Base-by-base conservation (phyloP, 2,113 vertebrate species). In the Dasypus novemcinctus region DNA sequence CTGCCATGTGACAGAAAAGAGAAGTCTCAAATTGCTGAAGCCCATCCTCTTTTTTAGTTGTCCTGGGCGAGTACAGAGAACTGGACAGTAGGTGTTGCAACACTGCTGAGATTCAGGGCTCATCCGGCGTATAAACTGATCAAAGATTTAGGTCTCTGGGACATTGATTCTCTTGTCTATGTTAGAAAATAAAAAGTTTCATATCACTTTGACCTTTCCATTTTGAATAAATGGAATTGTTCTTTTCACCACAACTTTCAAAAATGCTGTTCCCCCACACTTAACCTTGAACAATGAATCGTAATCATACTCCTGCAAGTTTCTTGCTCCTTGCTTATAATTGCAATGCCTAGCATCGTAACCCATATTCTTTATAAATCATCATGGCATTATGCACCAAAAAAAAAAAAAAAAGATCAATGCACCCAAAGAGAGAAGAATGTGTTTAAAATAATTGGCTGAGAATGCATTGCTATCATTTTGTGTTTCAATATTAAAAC, bases 201-300 rank as follows among this genome's bases (percentile, higher is more conserved):
- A 31, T 71, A 41, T 68, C 41, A 4, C 43, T 33, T 5, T 63
- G 21, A 31, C 17, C n/a, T 88, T 87, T 76, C 18, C 14, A 25
- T 29, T 92, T 81, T 63, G 71, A 83, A 80, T 13, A 94, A 41
- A 71, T 66, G 15, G n/a, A 64, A 38, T 52, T 94, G 12, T 92
- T 93, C 31, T 82, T 54, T 95, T 93, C 31, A 33, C 27, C 2
- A 33, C n/a, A 90, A 57, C 64, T 94, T 95, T 54, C 33, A 84
- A 33, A 81, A 69, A 90, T 66, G 84, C 7, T 75, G 4, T 68
- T 23, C 43, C 18, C 12, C 20, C 7, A 64, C 36, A 46, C 20
- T 86, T 41, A 87, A 7, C 46, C 41, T 72, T 82, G 68, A 78
- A 41, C 15, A 80, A 38, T 23, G 27, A 46, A 69, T 59, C 12